Conservation (phyloP, 2,797 vertebrate genomes). For the Ctenosaura bakeri region DNA sequence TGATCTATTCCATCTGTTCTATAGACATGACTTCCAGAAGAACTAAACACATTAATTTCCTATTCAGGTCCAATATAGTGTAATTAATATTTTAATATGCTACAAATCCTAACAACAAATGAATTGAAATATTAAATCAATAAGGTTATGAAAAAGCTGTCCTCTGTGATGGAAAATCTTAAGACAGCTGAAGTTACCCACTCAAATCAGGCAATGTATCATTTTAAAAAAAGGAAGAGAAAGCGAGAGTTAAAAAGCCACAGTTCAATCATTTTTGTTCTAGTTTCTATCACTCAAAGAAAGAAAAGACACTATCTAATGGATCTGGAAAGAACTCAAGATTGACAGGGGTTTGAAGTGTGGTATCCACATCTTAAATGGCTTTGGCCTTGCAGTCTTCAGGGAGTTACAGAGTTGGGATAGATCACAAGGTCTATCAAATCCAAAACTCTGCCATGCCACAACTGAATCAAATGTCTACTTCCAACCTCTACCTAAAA, state of each 20-base stretch:
- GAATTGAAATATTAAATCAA: background rate
- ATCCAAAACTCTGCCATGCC: no score
- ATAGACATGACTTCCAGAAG: background rate
- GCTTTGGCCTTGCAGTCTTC: background rate
- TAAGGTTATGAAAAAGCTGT: background rate
- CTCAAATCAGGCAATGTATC: background rate
- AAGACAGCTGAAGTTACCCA: background rate
- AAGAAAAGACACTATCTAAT: background rate
- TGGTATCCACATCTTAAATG: no score
- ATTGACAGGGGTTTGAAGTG: background rate
- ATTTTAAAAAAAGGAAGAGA: background rate
- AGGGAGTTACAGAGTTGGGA: no score
- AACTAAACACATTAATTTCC: background rate
- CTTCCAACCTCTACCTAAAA: background rate
- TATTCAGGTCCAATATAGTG: background rate
- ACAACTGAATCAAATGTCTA: background rate
- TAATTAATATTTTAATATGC: background rate
- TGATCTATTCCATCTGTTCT: background rate
- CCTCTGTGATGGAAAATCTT: background rate
- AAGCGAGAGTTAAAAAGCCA: background rate
- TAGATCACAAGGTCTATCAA: no score
- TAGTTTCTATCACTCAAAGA: background rate
- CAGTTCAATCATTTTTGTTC: no score
- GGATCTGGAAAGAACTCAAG: background rate
- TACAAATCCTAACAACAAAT: no score